Evolutionary conservation across 2,797 vertebrate genomes (phyloP), one percentile per base, ranked within the genome.

Genomic region (Martes flavigula): DNA sequence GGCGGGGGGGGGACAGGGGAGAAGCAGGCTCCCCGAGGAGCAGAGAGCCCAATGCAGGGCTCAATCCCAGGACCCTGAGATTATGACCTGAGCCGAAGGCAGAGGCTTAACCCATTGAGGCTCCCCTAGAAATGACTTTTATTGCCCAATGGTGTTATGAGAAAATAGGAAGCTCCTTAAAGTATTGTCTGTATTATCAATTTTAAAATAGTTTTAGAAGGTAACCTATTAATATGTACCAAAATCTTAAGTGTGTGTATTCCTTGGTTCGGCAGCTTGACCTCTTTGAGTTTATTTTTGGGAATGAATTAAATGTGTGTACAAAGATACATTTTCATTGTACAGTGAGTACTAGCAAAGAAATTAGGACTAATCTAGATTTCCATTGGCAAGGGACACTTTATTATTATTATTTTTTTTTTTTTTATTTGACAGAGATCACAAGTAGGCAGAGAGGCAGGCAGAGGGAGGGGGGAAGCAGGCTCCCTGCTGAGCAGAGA

Each of bases 271-370:
- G 96, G 64, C n/a, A 96, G 30, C 38, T 92, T 70, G 30, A 83
- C 27, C 72, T 95, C 72, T 77, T 96, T 96, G 40, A 95, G 15
- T 84, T 96, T 90, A 58, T 90, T 90, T 38, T 79, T 73, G 82
- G 18, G 32, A 56, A 91, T 27, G 77, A 82, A 73, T 85, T 85
- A 21, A 46, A 72, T 83, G 72, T 5, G 43, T 13, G 6, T 73
- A 40, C 7, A 84, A 93, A 96, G 48, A 25, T 38, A 14, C n/a
- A 88, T 95, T 90, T 95, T 87, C n/a, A 66, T 60, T 96, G 38
- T 64, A 91, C 32, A 72, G 21, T 78, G 75, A 94, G 62, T 72
- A 88, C 4, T 70, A 83, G 30, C 14, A 78, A 91, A 94, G n/a
- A 93, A 58, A 83, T 91, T 83, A 87, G 62, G 82, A 75, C 9